Conservation (phyloP, 1,140 invertebrate genomes). For the Bombus waltoni region DNA sequence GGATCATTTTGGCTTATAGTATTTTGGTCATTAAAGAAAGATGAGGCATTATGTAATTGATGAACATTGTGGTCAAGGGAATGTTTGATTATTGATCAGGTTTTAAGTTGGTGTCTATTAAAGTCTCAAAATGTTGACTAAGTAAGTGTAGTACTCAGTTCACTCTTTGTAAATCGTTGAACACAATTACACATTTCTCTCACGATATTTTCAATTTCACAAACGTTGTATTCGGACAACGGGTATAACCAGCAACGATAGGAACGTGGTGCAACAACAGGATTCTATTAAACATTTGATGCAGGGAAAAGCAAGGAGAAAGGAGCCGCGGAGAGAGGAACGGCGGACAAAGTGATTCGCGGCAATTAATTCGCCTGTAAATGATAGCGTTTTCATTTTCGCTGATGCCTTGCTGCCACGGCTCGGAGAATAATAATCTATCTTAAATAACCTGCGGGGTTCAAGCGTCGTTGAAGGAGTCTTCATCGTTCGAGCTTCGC, state of each 20-base stretch:
- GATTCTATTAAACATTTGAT: conserved; percentile 19
- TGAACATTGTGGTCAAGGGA: no score
- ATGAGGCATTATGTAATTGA: no score
- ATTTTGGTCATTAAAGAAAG: no score
- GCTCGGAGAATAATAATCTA: conserved; percentile 79
- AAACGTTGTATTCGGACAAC: neutral
- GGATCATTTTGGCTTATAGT: no score
- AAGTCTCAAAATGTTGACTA: neutral
- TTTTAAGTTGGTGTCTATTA: no score
- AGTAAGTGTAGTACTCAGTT: neutral
- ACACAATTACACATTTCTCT: neutral
- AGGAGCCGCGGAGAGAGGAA: neutral
- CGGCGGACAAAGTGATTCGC: conserved; percentile 65
- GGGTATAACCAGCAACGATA: conserved; percentile 7
- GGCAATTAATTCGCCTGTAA: conserved; percentile 76
- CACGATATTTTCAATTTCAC: neutral
- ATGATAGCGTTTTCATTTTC: conserved; percentile 81
- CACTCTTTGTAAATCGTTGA: neutral
- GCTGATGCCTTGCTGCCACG: conserved; percentile 71
- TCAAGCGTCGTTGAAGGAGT: conserved; percentile 47
- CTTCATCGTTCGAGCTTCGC: conserved; percentile 64
- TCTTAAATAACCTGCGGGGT: conserved; percentile 80
- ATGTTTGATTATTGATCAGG: no score
- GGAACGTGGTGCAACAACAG: conserved; percentile 14
- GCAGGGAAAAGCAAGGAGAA: conserved; percentile 9